These are phyloP conservation scores for Saturnia japonica DNA, from an alignment of 2,888 invertebrate genomes.

Conservation along the genomic window DNA sequence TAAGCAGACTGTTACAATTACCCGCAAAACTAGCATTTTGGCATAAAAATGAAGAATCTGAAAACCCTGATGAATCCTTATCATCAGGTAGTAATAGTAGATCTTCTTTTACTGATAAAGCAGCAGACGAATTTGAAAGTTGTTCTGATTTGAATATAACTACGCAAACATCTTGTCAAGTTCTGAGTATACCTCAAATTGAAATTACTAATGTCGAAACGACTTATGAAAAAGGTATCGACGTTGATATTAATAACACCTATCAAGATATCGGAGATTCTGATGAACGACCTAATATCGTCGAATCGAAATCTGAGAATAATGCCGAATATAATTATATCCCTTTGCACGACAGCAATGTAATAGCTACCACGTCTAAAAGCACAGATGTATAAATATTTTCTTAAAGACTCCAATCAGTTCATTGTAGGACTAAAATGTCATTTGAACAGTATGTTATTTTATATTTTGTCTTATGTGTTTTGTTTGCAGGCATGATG, in stretches of 20 bases:
- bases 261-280: constrained; percentile 67
- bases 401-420: constrained; percentile 45
- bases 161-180: constrained; percentile 25
- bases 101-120: constrained; percentile 56
- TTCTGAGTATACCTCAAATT: constrained; percentile 28
- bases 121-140: constrained; percentile 58
- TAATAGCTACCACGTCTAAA: constrained; percentile 63
- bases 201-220: constrained; percentile 38
- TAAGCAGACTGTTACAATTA: constrained; percentile 76
- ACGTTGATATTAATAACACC: constrained; percentile 47
- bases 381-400: constrained; percentile 71
- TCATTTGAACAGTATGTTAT: constrained; percentile 68
- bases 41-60: constrained; percentile 72
- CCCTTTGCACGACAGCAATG: constrained; percentile 53
- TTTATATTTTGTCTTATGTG: constrained; percentile 51
- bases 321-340: constrained; percentile 73
- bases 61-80: constrained; percentile 53
- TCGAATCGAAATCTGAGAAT: constrained; percentile 69
- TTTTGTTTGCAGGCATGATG: constrained; percentile 35
- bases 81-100: constrained; percentile 59
- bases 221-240: constrained; percentile 22
- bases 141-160: constrained; percentile 47
- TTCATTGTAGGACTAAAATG: constrained; percentile 45
- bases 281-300: constrained; percentile 67
- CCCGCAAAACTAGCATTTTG: constrained; percentile 82